These are phyloP conservation scores for Sussaba pulchella DNA, from an alignment of 2,888 invertebrate species.

Conservation along the genomic window DNA sequence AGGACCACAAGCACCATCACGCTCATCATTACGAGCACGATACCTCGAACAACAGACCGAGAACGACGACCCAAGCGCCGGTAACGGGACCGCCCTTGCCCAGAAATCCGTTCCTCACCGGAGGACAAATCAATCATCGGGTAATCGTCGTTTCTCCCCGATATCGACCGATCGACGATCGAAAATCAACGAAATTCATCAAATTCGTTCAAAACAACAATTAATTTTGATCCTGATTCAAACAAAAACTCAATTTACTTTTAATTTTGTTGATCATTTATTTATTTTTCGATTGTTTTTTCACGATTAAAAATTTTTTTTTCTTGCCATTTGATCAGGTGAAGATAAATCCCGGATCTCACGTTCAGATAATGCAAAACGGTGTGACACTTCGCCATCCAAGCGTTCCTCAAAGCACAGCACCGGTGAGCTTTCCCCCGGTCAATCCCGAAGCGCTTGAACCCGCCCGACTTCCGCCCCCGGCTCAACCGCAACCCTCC, in stretches of 20 bases:
- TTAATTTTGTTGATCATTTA: too few relatives aligned
- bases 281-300: too few relatives aligned
- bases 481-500: constrained; percentile 61
- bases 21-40: constrained; percentile 92
- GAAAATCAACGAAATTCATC: too few relatives aligned
- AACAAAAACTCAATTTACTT: too few relatives aligned
- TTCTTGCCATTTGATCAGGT: constrained; percentile 73
- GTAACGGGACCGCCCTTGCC: constrained; percentile 86
- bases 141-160: constrained; percentile 73
- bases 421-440: constrained; percentile 77
- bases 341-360: constrained; percentile 80
- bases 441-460: constrained; percentile 69
- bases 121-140: constrained; percentile 88
- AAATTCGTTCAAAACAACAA: too few relatives aligned
- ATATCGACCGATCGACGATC: too few relatives aligned
- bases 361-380: constrained; percentile 77
- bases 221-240: too few relatives aligned
- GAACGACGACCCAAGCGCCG: constrained; percentile 86
- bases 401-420: constrained; percentile 72
- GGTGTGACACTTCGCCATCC: constrained; percentile 82
- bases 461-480: constrained; percentile 51
- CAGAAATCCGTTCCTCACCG: constrained; percentile 87
- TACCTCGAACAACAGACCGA: constrained; percentile 87
- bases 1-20: constrained; percentile 95
- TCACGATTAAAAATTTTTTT: too few relatives aligned